A percentile compares a stretch with the other conserved stretches of the same genome.
Evolutionary conservation across 2,113 vertebrate genomes (phyloP).

Genomic region (Cheirogaleus medius): DNA sequence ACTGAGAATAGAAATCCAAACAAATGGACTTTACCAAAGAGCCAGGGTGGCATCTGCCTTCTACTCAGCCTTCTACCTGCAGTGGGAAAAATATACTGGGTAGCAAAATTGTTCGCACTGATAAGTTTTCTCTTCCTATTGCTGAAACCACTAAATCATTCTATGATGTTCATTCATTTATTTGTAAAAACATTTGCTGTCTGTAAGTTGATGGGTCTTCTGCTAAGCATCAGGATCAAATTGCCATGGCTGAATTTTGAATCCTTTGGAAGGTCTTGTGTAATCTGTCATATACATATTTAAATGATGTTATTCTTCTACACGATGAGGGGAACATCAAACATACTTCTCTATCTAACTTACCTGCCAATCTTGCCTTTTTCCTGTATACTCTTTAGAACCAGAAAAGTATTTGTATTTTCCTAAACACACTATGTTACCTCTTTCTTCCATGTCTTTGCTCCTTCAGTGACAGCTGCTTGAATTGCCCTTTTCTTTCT

Average conservation of each 20-base stretch:
- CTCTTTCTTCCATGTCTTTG: background rate
- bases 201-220: background rate
- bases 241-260: background rate
- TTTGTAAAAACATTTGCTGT: background rate
- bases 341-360: background rate
- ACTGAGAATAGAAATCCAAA: background rate
- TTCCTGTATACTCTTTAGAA: background rate
- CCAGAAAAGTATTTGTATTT: background rate
- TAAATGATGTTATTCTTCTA: background rate
- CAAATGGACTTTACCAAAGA: background rate
- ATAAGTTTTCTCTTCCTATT: background rate
- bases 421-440: background rate
- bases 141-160: background rate
- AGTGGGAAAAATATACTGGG: background rate
- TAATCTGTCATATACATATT: background rate
- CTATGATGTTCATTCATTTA: background rate
- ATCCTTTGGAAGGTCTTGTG: background rate
- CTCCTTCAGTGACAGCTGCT: background rate
- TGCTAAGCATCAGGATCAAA: background rate
- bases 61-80: background rate
- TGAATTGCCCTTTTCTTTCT: background rate
- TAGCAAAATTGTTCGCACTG: background rate
- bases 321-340: background rate
- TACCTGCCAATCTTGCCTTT: background rate
- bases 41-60: background rate